These are phyloP conservation scores for Sinohyriopsis cumingii DNA, from an alignment of 2,888 invertebrate genomes.

Conservation along the genomic window DNA sequence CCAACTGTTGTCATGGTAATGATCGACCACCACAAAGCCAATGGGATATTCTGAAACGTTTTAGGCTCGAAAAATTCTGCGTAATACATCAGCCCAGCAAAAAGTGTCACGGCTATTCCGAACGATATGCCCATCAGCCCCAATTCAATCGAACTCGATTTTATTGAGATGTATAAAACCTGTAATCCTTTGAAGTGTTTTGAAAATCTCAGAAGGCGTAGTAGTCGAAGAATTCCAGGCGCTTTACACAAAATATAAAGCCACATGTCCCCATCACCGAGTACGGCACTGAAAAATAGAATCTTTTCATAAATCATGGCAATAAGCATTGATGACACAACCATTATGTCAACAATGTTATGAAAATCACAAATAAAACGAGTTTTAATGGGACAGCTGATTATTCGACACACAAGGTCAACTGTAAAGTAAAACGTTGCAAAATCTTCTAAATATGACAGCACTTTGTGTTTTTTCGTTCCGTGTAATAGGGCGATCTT, in stretches of 20 bases:
- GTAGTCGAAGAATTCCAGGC: conserved; percentile 25
- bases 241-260: conserved; percentile 17
- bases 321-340: conserved; percentile 32
- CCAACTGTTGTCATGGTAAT: conserved; percentile 65
- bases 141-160: conserved; percentile 55
- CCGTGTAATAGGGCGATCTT: conserved; percentile 16
- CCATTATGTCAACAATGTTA: conserved; percentile 38
- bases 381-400: conserved; percentile 39
- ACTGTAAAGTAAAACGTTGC: conserved; percentile 58
- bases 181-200: conserved; percentile 44
- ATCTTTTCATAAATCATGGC: conserved; percentile 2
- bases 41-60: conserved; percentile 49
- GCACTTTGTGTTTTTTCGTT: conserved; percentile 26
- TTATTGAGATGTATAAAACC: conserved; percentile 57
- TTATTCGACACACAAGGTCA: conserved; percentile 52
- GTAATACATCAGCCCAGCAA: conserved; percentile 59
- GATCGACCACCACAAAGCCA: conserved; percentile 61
- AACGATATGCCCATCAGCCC: conserved; percentile 53
- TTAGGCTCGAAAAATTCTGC: conserved; percentile 45
- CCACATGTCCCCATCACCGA: conserved; percentile 13
- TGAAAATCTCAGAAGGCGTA: conserved; percentile 35
- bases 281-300: not conserved
- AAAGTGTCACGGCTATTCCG: conserved; percentile 54
- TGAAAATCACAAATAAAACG: conserved; percentile 38
- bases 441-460: conserved; percentile 48